Base-by-base conservation (phyloP, 1,140 invertebrate species). In the Drosophila ironensis region DNA sequence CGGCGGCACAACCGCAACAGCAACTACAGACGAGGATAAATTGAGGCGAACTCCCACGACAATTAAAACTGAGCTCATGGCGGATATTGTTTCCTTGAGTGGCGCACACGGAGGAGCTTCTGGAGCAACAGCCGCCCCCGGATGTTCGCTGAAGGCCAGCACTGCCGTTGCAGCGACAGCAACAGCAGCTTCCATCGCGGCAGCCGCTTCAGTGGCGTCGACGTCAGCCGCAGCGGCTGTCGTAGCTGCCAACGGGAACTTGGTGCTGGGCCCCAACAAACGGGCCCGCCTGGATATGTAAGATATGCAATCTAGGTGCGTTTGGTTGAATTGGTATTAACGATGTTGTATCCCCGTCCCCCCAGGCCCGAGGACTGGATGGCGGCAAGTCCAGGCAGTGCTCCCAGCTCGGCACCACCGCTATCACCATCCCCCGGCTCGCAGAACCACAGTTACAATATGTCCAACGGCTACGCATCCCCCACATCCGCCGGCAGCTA, bases 401-500 rank as follows among this genome's bases (percentile, higher is more conserved):
- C 92, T 69, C 93, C 92, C 76, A 91, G 91, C 88, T 72, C 92
- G 90, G 88, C 93, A 91, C 71, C 92, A 90, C 91, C 93, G 57
- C 89, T 93, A 37, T 92, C 92, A 2, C 92, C 93, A 17, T 92
- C 93, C 1, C 92, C 93, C 14, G 91, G 91, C 8, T 92, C 92
- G 5, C 91, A 92, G 45, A 81, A 91, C 37, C 91, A 92, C 70
- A 90, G 91, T 38, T 92, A 92, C 64, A 91, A 93, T 64, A 92
- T 92, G 78, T 95, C 93, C 67, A 95, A 96, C 74, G 95, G 95
- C 12, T 96, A 96, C 84, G 94, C 95, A n/a, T 96, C 95, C 60
- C 95, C 95, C 0, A 93, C 96, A 91, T 95, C 94, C 19, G 94
- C 94, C 1, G 93, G 94, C 76, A 96, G 95, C 92, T 96, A 96